Evolutionary conservation across 2,888 invertebrate genomes (phyloP).

Genomic region (Halocaridina rubra): DNA sequence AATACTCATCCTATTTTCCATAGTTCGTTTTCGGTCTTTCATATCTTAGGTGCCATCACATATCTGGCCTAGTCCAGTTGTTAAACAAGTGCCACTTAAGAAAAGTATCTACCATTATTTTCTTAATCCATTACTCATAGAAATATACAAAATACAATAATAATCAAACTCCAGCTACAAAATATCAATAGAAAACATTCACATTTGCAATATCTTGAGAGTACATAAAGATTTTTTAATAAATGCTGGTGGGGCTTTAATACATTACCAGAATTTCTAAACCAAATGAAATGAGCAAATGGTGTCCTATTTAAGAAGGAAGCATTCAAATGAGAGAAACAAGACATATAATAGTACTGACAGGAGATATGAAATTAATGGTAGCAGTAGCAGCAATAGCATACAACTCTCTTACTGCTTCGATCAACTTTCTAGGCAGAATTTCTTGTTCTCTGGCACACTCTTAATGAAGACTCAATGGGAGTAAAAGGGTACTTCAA

Average conservation of each 20-base stretch:
- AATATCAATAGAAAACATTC: slow-evolving; percentile 13
- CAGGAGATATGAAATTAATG: too few species aligned
- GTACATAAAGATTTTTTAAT: not conserved
- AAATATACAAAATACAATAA: slow-evolving; percentile 32
- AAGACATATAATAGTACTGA: not conserved
- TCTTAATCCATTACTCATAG: slow-evolving; percentile 20
- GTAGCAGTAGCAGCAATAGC: too few species aligned
- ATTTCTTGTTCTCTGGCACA: too few species aligned
- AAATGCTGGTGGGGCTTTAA: slow-evolving; percentile 20
- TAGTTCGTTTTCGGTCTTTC: too few species aligned
- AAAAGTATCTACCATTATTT: too few species aligned
- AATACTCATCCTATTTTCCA: too few species aligned
- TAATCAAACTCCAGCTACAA: slow-evolving; percentile 20
- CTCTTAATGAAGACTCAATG: not conserved
- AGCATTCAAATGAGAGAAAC: not conserved
- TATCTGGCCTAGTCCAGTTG: too few species aligned
- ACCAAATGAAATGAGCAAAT: slow-evolving; percentile 43
- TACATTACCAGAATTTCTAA: slow-evolving; percentile 27
- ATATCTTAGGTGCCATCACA: not conserved
- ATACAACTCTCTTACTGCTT: too few species aligned
- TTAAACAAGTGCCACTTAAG: slow-evolving; percentile 29
- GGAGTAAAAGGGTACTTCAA: not conserved
- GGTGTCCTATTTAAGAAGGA: not conserved
- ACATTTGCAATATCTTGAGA: not conserved
- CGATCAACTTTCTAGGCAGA: too few species aligned